phyloP scores from a whole-genome alignment of 2,888 invertebrate genomes.

The Drosophila meridiana region DNA sequence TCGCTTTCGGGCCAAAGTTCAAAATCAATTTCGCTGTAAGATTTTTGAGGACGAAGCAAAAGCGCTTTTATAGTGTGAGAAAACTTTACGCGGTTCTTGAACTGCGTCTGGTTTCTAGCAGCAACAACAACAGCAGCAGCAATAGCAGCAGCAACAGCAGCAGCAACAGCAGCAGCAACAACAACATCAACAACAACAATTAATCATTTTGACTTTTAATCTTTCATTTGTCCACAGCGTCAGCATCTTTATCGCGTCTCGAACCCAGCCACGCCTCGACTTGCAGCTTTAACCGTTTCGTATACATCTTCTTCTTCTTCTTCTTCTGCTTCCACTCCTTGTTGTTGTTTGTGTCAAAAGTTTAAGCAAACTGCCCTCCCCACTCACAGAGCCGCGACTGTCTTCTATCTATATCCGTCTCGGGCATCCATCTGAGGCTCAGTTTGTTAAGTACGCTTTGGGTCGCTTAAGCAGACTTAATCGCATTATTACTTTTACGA shows the following conservation, averaged over 20 bases:
- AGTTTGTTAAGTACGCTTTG: conserved; percentile 72
- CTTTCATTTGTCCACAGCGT: conserved; percentile 69
- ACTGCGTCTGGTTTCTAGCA: conserved; percentile 25
- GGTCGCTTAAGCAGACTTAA: conserved; percentile 74
- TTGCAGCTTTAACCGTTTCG: conserved; percentile 33
- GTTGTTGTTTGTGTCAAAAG: conserved; percentile 62
- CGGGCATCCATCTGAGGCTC: conserved; percentile 55
- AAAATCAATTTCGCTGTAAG: conserved; percentile 50
- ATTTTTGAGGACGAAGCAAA: conserved; percentile 31
- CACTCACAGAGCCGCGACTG: background rate
- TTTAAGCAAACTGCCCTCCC: conserved; percentile 45
- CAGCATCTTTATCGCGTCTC: conserved; percentile 63
- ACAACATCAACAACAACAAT: conserved; percentile 50
- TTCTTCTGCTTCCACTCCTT: background rate
- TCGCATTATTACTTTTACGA: conserved; percentile 75
- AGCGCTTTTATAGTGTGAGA: conserved; percentile 24
- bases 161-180: background rate
- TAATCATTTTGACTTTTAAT: conserved; percentile 74
- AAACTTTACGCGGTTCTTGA: conserved; percentile 2
- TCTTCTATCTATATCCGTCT: conserved; percentile 48
- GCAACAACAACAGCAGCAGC: conserved; percentile 26
- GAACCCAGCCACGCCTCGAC: conserved; percentile 47
- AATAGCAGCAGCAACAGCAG: conserved; percentile 19
- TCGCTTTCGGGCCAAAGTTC: background rate
- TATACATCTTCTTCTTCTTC: background rate